Base-by-base conservation (phyloP, 1,140 invertebrate species). In the Microplitis demolitor region DNA sequence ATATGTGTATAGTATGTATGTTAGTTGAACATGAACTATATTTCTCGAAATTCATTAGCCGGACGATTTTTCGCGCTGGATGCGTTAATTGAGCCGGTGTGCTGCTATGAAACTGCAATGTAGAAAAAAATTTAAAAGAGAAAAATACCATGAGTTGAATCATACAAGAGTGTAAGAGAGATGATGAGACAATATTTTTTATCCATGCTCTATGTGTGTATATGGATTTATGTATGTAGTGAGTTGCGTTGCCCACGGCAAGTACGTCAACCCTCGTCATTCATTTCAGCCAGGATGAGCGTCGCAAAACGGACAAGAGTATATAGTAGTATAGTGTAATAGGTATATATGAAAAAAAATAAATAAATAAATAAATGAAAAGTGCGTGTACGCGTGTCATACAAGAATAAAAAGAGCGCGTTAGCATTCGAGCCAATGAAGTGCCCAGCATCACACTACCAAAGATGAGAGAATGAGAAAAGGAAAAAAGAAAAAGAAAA, bases 261-360 rank as follows among this genome's bases (percentile, higher is more conserved):
- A 37, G 39, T 24, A 50, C 45, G 63, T 66, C 63, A 66, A 66
- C 63, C 63, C 63, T 66, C 39, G 39, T 66, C 63, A 66, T 39
- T 66, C 63, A 66, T 51, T 66, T 35, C 39, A 50, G 24, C 11
- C 35, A 39, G 11, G 39, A 66, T 66, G 63, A 66, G 35, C 14
- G 63, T 35, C 45, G 63, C 16, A 31, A 35, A 39, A 66, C 16
- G 16, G n/a, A 33, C 37, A 14, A 62, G 53, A 69, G 39, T 45
- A 45, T 45, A 11, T 45, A 45, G 39, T 11, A 45, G 39, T 53
- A 8, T 31, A 14, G 39, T 53, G 16, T 31, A 14, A 67, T 31
- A 31, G 33, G 64, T 34, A 33, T 67, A 39, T 11, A 35, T 16
- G 31, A 54, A 61, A 16, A 31, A 56, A 61, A 56, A 69, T 24